Base-by-base conservation (phyloP, 2,888 invertebrate species). In the Octonoba sinensis region DNA sequence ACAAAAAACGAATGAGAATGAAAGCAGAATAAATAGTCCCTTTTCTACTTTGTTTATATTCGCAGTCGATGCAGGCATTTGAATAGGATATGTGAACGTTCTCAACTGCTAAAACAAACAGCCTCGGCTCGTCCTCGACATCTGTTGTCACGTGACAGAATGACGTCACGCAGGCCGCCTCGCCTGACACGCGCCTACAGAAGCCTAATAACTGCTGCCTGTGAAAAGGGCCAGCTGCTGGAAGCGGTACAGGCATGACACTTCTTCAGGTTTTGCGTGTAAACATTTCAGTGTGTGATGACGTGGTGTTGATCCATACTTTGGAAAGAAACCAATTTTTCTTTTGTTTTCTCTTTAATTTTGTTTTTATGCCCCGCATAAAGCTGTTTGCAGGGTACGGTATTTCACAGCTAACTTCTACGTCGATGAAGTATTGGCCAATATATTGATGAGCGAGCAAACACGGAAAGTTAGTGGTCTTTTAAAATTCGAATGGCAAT, bases 71-170 rank as follows among this genome's bases (percentile, higher is more conserved):
- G 49, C 65, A 65, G 59, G 67, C 60, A 59, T 18, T 51, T 51
- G 3, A 22, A 57, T 18, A 72, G 36, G 60, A 20, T 16, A 57
- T 57, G 59, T 22, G 65, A 47, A 57, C 20, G 57, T 24, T 8
- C 36, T 36, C 44, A 71, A 65, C 71, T 67, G 67, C 67, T 69
- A 69, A 69, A 81, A 69, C 79, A 81, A 81, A 74, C 79, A 81
- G 66, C 13, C 78, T 78, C 47, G 57, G 60, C 66, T 71, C 71
- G 62, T 67, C 79, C 51, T 60, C 46, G 69, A 74, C 79, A 81
- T 67, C 79, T 81, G 79, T 22, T 57, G 69, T 69, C 73, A 69
- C 79, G 79, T 81, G 79, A 81, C 79, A 67, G 49, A 47, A 51
- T 81, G 79, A 81, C 73, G 73, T 81, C 79, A 81, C 64, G 12